A percentile compares a stretch with the other conserved stretches of the same genome.
These are phyloP conservation scores for Anoplius nigerrimus DNA, from an alignment of 2,888 invertebrate genomes.

Conservation along the genomic window DNA sequence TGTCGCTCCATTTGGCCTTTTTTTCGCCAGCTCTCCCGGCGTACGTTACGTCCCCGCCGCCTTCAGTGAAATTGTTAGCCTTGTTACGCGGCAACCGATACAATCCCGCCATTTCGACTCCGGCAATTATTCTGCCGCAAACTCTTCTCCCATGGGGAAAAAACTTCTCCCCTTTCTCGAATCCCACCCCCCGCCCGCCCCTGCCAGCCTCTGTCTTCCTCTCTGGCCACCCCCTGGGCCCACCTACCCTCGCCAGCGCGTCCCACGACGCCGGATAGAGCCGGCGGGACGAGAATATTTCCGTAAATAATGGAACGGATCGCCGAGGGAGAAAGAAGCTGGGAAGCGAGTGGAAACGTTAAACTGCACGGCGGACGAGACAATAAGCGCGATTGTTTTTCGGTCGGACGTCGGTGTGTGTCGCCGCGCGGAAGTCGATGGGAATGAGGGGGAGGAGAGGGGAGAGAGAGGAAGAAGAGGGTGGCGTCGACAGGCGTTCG, in stretches of 20 bases:
- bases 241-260: neutral
- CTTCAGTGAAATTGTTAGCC: slow-evolving; percentile 52
- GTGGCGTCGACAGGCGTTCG: no score
- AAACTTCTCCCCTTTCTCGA: slow-evolving; percentile 9
- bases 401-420: no score
- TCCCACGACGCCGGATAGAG: neutral
- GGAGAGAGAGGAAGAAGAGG: no score
- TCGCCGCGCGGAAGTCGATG: no score
- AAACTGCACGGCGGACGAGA: no score
- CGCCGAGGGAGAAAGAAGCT: no score
- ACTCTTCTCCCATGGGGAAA: slow-evolving; percentile 29
- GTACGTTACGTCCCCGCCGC: slow-evolving; percentile 6
- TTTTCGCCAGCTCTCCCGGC: neutral
- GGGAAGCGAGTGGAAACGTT: no score
- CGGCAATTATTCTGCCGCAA: slow-evolving; percentile 43
- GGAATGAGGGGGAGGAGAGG: no score
- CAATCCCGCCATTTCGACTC: slow-evolving; percentile 41
- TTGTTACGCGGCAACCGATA: slow-evolving; percentile 54
- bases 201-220: slow-evolving; percentile 3
- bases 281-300: no score
- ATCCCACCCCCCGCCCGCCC: neutral
- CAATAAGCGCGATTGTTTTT: no score
- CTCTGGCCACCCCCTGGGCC: neutral
- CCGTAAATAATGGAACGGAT: no score
- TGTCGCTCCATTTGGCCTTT: no score